Base-by-base conservation (phyloP, 2,888 invertebrate genomes). In the Cerceris ruficornis region DNA sequence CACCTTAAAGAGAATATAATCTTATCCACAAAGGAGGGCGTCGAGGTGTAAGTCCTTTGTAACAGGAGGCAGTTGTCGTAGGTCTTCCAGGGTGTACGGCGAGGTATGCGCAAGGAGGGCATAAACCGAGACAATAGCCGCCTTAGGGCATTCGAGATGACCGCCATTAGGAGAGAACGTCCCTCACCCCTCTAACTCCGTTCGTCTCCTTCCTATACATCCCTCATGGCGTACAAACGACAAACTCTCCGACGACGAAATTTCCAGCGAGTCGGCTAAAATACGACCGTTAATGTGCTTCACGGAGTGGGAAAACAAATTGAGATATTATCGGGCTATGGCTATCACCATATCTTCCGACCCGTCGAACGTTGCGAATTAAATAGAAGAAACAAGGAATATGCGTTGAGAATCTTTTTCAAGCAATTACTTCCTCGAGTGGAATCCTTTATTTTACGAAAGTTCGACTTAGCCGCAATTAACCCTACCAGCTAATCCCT, bases 111-210 rank as follows among this genome's bases (percentile, higher is more conserved):
- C 86, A 83, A 87, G 85, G 82, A 88, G 76, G 82, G 81, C 87
- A 89, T 90, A 88, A 90, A 88, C 87, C 85, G 88, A 89, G 89
- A 89, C 89, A 89, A 90, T 89, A 85, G 87, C 82, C 82, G 90
- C 90, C 86, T 87, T 68, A 75, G 86, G 89, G 83, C 81, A 85
- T 88, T 80, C 83, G 83, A 77, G 86, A 87, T 88, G 87, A 87
- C 87, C 87, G 83, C 82, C 84, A 87, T 87, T 88, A 87, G 88
- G 72, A 75, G 72, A 75, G 77, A 67, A 74, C 80, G 81, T 85
- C 77, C 72, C 81, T 77, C 82, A 75, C 82, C 80, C 69, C 73
- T 65, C 71, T 69, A 61, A 62, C 64, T 75, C 78, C 71, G 50
- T 64, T 64, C 69, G 59, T 67, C 70, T 69, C 69, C 68, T 66